Evolutionary conservation across 2,888 invertebrate species (phyloP), one percentile per base, ranked within the genome.

Genomic region (Xanthostigma xanthostigma): DNA sequence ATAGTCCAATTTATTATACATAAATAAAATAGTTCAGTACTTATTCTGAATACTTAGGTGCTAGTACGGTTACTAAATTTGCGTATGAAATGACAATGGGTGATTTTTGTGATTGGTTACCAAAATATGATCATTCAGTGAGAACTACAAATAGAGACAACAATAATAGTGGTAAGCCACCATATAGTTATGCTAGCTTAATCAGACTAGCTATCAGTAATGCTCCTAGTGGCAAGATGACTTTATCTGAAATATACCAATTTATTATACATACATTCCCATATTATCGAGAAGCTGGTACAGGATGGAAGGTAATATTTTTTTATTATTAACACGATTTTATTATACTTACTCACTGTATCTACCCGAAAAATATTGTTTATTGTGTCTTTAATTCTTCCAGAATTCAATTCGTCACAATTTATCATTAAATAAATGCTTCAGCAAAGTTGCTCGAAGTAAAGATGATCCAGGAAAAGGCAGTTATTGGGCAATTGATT

Each of bases 381-480:
- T 48, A 36, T 40, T 44, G 43, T 45, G n/a, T 47, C 38, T 49
- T 46, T 36, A 37, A 49, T 40, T 41, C 48, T 73, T 74, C 6
- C 71, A 82, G 82, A 82, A 82, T 63, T 81, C 81, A 42, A 81
- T 82, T 59, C 67, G 82, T 49, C 82, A 82, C 62, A 82, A 82
- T 60, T 64, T 82, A 56, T 82, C 81, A 0, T 65, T 82, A 55
- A 82, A 81, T 67, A 82, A 82, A 62, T 81, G 80, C 64, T 82
- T 82, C 67, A 75, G 76, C 64, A 81, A 81, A 64, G 79, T 82
- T 54, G 78, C 81, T 9, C 70, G 81, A 53, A 76, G 79, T 51
- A 81, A 81, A 64, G 81, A 81, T 59, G 81, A 82, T 62, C 81
- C 81, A 1, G 82, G 82, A 58, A 82, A 82, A 64, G 81, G 76